Evolutionary conservation across 1,140 invertebrate genomes (phyloP).

Genomic region (Ostrea edulis): DNA sequence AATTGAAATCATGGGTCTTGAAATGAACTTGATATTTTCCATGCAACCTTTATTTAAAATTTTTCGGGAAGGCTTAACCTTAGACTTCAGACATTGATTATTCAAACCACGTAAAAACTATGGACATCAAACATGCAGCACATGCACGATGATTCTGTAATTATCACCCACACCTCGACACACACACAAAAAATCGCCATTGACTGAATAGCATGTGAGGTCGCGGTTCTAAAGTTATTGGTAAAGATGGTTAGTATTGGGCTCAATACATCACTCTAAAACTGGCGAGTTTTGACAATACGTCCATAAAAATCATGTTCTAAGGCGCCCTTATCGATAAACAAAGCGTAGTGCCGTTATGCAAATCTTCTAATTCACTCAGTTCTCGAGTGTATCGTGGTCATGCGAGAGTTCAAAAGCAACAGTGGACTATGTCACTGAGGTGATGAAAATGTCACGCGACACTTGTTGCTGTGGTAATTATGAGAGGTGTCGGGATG

Average conservation of each 20-base stretch:
- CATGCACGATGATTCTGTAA: background rate
- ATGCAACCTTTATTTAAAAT: no score
- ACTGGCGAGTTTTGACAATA: background rate
- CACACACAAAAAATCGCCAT: background rate
- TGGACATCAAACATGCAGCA: background rate
- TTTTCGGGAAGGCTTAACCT: no score
- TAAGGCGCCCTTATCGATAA: background rate
- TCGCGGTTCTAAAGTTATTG: background rate
- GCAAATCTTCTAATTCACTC: background rate
- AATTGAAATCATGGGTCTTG: no score
- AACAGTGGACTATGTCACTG: background rate
- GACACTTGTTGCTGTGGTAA: constrained; percentile 22
- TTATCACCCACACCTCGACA: background rate
- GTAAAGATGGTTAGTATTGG: background rate
- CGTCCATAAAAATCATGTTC: constrained; percentile 8
- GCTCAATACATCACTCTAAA: background rate
- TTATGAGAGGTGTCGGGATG: constrained; percentile 24
- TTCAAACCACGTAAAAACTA: background rate
- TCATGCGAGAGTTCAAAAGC: background rate
- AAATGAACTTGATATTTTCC: no score
- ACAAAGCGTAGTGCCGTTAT: background rate
- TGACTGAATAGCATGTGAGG: constrained; percentile 11
- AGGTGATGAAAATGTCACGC: constrained; percentile 30
- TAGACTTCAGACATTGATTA: background rate
- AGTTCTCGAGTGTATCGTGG: background rate